phyloP scores from a whole-genome alignment of 2,113 vertebrate species.

The Eurystomus gularis region DNA sequence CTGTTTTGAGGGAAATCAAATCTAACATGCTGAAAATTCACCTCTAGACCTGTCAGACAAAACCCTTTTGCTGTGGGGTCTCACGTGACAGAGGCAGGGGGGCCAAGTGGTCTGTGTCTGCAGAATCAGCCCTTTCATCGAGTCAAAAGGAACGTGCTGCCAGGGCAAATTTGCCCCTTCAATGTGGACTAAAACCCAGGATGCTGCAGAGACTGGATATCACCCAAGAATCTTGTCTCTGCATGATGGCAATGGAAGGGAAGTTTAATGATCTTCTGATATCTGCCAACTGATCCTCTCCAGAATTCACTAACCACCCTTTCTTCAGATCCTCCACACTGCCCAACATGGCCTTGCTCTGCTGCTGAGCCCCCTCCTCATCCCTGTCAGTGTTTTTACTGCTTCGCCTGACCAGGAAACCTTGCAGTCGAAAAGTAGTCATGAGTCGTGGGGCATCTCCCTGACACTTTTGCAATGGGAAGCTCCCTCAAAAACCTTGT shows the following conservation, averaged over 20 bases:
- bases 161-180: neutral
- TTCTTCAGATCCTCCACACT: neutral
- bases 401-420: neutral
- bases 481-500: neutral
- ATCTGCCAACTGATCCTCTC: neutral
- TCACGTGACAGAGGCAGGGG: neutral
- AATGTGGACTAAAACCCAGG: neutral
- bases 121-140: neutral
- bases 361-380: neutral
- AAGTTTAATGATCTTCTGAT: neutral
- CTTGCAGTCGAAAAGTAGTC: neutral
- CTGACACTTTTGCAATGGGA: neutral
- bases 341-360: fast-evolving
- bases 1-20: neutral
- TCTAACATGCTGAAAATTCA: neutral
- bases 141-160: neutral
- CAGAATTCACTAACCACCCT: neutral
- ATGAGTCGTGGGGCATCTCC: neutral
- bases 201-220: neutral
- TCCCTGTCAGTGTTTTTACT: neutral
- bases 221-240: neutral
- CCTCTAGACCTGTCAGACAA: neutral
- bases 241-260: neutral
- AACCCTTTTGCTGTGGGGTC: neutral
- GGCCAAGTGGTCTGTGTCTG: neutral